These are phyloP conservation scores for Pachymerium ferrugineum DNA, from an alignment of 2,888 invertebrate species.

Conservation along the genomic window DNA sequence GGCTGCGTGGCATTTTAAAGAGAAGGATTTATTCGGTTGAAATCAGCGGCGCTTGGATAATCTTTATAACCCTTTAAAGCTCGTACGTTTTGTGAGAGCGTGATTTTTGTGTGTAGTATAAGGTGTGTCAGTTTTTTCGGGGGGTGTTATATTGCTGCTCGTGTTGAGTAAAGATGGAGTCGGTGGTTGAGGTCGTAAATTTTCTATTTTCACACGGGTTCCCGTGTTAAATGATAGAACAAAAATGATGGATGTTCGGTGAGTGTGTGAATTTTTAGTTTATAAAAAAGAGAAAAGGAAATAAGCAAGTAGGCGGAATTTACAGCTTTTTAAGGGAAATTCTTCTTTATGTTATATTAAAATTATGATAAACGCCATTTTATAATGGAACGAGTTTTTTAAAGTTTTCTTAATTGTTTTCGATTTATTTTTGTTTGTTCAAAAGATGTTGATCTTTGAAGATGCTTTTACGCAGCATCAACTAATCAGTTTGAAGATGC, in stretches of 20 bases:
- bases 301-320: not conserved
- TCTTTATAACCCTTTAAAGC: constrained; percentile 1
- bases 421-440: not conserved
- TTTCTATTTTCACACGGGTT: not conserved
- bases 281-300: not conserved
- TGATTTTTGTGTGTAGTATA: constrained; percentile 20
- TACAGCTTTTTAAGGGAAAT: constrained; percentile 1
- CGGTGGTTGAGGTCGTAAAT: not conserved
- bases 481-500: not conserved
- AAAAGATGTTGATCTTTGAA: not conserved
- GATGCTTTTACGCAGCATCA: no score
- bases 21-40: not conserved
- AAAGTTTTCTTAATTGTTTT: not conserved
- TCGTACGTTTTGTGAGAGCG: not conserved
- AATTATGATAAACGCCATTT: no score
- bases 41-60: constrained; percentile 10
- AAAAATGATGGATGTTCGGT: constrained; percentile 6
- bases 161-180: constrained; percentile 18
- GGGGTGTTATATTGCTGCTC: constrained; percentile 9
- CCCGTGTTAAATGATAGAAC: constrained; percentile 14
- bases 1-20: not conserved
- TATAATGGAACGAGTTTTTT: no score
- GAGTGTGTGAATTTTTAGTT: not conserved
- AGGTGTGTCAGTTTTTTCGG: constrained; percentile 1
- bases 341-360: not conserved